Evolutionary conservation across 2,113 vertebrate species (phyloP).

Genomic region (Chlamydotis undulata): DNA sequence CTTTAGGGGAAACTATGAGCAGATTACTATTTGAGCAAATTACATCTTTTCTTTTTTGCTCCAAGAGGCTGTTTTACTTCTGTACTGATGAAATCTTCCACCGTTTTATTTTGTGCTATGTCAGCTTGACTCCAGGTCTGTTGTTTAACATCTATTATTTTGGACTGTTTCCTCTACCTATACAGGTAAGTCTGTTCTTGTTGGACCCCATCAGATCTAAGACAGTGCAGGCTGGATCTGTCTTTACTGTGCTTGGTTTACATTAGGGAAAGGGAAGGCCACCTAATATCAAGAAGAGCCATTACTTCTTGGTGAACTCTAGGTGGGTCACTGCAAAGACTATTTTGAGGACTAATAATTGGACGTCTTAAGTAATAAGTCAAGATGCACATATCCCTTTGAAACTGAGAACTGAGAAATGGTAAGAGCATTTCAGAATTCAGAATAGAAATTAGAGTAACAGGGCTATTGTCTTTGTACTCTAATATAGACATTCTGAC

Average conservation of each 20-base stretch:
- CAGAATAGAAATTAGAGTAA: background rate
- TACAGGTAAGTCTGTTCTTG: background rate
- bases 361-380: background rate
- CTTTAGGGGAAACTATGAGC: background rate
- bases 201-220: background rate
- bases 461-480: background rate
- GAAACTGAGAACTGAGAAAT: background rate
- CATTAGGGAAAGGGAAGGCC: background rate
- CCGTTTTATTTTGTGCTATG: background rate
- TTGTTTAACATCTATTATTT: background rate
- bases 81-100: background rate
- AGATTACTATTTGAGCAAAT: background rate
- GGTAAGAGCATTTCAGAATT: background rate
- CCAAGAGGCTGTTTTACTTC: background rate
- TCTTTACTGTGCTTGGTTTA: background rate
- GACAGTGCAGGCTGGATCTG: background rate
- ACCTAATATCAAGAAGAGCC: background rate
- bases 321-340: background rate
- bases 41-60: background rate
- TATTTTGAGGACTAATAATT: background rate
- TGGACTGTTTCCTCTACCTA: background rate
- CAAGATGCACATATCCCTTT: background rate
- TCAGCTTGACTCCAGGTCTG: background rate
- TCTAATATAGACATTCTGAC: background rate
- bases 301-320: background rate